Evolutionary conservation across 2,113 vertebrate genomes (phyloP).

Genomic region (Ceratotherium simum): DNA sequence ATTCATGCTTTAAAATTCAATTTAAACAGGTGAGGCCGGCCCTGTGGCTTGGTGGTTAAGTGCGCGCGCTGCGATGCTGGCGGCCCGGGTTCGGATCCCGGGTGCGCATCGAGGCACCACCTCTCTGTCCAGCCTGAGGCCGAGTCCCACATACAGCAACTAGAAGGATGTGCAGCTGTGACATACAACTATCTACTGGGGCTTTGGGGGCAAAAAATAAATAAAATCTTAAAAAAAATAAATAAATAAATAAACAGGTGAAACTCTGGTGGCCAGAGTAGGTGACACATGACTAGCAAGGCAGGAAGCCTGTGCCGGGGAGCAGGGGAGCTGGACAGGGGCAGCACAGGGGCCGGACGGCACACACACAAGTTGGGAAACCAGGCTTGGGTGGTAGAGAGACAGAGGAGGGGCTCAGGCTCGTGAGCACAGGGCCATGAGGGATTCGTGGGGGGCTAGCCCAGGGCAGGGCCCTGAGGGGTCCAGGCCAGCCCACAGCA

Average conservation of each 20-base stretch:
- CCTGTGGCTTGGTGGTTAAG: no score
- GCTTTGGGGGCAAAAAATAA: no score
- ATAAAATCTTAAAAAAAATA: no score
- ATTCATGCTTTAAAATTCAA: neutral
- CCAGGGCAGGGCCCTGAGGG: neutral
- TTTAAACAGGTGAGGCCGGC: neutral
- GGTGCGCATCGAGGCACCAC: no score
- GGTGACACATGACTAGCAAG: neutral
- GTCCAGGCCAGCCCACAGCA: neutral
- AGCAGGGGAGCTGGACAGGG: neutral
- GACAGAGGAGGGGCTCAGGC: neutral
- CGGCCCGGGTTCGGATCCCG: no score
- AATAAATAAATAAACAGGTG: neutral
- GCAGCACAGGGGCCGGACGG: neutral
- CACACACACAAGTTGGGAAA: neutral
- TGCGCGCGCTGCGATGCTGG: no score
- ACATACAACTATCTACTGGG: no score
- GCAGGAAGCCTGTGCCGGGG: neutral
- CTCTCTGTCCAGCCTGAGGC: no score
- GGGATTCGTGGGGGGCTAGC: neutral
- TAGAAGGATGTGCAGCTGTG: no score
- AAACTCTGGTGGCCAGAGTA: neutral
- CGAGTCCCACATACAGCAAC: no score
- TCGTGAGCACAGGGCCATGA: rapidly evolving
- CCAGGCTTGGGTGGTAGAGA: neutral